Evolutionary conservation across 2,113 vertebrate genomes (phyloP).

Genomic region (Hoplias malabaricus): DNA sequence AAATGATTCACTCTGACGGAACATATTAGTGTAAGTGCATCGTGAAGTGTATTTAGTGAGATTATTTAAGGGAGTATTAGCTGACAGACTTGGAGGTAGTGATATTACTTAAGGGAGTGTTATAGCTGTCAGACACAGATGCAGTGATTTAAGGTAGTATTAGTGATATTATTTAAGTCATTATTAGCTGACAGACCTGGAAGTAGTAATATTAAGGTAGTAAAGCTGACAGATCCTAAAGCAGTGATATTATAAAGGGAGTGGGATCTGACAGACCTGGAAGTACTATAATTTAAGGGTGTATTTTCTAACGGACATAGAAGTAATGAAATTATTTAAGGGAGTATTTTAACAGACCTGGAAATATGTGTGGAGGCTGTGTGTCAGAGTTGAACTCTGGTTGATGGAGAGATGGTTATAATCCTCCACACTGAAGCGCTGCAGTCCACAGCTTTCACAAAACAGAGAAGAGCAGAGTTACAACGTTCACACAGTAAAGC

Average conservation of each 20-base stretch:
- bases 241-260: too few species aligned
- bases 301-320: too few species aligned
- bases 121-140: too few species aligned
- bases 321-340: not conserved
- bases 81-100: not conserved
- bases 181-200: too few species aligned
- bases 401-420: not conserved
- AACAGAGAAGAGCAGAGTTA: not conserved
- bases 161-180: too few species aligned
- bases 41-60: not conserved
- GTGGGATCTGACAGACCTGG: too few species aligned
- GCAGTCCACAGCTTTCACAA: not conserved
- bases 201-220: too few species aligned
- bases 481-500: not conserved
- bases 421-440: not conserved
- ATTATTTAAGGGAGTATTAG: not conserved
- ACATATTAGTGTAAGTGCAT: not conserved
- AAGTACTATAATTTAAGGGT: too few species aligned
- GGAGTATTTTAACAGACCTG: not conserved
- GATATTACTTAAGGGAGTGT: too few species aligned
- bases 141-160: too few species aligned
- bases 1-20: not conserved
- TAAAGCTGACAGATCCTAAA: too few species aligned
- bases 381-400: not conserved
- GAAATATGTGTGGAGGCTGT: not conserved